Percentiles rank a stretch among this genome's conserved stretches.
phyloP scores from a whole-genome alignment of 2,888 invertebrate genomes.

The Andrena chrysosceles region DNA sequence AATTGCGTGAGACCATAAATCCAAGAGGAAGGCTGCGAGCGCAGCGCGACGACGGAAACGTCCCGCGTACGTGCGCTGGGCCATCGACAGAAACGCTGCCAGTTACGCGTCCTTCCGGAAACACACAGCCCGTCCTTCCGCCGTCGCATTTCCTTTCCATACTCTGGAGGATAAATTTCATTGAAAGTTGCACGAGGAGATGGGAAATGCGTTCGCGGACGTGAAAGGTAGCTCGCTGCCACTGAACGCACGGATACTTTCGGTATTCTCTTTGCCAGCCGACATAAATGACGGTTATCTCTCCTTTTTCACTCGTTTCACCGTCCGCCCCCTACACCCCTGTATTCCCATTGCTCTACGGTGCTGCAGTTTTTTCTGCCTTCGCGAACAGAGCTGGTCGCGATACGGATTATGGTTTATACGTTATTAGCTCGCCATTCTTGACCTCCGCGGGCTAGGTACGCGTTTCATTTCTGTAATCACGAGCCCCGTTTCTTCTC shows the following conservation, averaged over 20 bases:
- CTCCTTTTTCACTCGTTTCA: constrained; percentile 3
- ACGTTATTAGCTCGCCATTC: constrained; percentile 24
- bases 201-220: constrained; percentile 19
- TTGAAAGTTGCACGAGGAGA: constrained; percentile 40
- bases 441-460: constrained; percentile 1
- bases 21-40: constrained; percentile 1
- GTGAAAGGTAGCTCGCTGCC: constrained; percentile 34
- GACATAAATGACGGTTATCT: constrained; percentile 54
- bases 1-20: constrained; percentile 2
- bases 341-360: constrained; percentile 36
- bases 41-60: neutral
- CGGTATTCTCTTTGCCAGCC: constrained; percentile 54
- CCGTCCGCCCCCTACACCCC: neutral
- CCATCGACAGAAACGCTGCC: neutral
- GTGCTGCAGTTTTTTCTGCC: neutral
- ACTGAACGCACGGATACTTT: constrained; percentile 31
- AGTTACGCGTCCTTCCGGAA: constrained; percentile 28
- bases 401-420: constrained; percentile 29
- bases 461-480: constrained; percentile 15
- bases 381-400: neutral
- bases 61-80: neutral
- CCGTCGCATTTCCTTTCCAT: constrained; percentile 36
- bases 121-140: constrained; percentile 15
- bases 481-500: neutral
- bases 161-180: constrained; percentile 44